phyloP scores from a whole-genome alignment of 2,113 vertebrate genomes.

The Morone chrysops region DNA sequence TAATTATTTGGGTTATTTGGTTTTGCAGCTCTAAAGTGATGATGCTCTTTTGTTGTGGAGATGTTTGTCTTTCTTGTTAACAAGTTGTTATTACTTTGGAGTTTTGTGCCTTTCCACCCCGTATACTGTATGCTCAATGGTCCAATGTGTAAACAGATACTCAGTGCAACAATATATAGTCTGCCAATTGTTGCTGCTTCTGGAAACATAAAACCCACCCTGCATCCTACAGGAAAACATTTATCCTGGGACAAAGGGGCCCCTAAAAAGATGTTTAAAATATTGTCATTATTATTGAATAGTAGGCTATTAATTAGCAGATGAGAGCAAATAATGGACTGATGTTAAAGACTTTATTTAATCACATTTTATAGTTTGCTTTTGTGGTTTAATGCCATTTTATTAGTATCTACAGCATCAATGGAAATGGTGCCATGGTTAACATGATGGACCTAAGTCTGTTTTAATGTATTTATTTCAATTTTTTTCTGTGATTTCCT shows the following conservation, averaged over 20 bases:
- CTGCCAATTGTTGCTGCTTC: neutral
- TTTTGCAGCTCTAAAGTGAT: neutral
- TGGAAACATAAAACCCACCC: constrained; percentile 5
- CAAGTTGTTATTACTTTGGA: neutral
- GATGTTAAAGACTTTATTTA: no score
- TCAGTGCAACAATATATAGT: neutral
- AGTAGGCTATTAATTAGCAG: neutral
- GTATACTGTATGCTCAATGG: neutral
- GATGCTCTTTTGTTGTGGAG: neutral
- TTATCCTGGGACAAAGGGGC: neutral
- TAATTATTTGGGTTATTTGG: neutral
- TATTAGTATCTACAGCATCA: no score
- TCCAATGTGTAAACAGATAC: neutral
- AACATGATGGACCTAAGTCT: neutral
- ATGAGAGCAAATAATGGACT: neutral
- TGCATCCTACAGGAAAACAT: constrained; percentile 18
- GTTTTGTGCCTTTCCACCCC: neutral
- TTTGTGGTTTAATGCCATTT: neutral
- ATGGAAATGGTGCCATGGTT: no score
- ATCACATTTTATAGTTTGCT: neutral
- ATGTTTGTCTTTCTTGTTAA: neutral
- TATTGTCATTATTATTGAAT: neutral
- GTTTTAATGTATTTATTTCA: neutral
- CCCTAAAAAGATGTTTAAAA: neutral
- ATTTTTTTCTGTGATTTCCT: neutral